Conservation (phyloP, 1,140 invertebrate genomes). For the Lordiphosa stackelbergi region DNA sequence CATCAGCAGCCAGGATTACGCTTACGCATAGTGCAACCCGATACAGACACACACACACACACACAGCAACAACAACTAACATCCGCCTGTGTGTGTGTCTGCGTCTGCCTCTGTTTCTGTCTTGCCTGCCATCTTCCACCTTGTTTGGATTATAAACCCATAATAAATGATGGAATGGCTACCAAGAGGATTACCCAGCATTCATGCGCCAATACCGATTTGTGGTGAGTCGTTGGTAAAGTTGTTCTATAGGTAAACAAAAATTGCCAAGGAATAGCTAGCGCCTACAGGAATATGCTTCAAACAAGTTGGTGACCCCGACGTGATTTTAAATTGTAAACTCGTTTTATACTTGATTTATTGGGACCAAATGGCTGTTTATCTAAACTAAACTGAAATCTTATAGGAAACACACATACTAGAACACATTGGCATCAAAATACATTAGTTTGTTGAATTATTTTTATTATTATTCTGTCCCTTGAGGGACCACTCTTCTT, state of each 20-base stretch:
- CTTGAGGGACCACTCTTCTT: no score
- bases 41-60: conserved; percentile 34
- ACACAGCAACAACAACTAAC: conserved; percentile 20
- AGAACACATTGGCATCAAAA: no score
- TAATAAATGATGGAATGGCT: conserved; percentile 78
- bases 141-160: conserved; percentile 67
- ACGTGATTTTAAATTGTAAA: not conserved
- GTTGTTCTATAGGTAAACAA: conserved; percentile 56
- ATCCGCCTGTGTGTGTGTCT: conserved; percentile 12
- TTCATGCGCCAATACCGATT: conserved; percentile 77
- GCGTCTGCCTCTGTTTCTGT: conserved; percentile 6
- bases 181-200: conserved; percentile 78
- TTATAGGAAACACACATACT: no score
- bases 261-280: not conserved
- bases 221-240: conserved; percentile 77
- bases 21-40: conserved; percentile 49
- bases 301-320: conserved; percentile 3
- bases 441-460: no score
- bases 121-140: conserved; percentile 41
- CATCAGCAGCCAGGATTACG: conserved; percentile 42
- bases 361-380: no score
- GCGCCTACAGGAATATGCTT: not conserved
- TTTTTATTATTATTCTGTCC: no score
- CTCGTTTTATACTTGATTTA: no score
- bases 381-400: no score